phyloP scores from a whole-genome alignment of 2,797 vertebrate genomes.

The Muscicapa comitata region DNA sequence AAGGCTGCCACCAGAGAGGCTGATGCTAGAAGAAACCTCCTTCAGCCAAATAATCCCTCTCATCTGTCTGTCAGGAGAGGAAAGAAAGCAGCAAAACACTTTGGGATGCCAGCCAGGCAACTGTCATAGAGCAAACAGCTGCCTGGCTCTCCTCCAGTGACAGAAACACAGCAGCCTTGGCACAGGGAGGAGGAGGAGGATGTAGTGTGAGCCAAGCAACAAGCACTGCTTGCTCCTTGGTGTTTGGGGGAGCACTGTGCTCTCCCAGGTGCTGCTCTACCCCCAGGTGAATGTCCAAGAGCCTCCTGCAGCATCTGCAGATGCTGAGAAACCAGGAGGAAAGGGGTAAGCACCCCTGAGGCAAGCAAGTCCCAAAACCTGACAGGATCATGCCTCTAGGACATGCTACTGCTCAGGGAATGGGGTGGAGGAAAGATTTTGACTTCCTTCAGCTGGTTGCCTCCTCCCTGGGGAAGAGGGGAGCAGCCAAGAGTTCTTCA shows the following conservation, averaged over 20 bases:
- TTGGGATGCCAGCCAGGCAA: not conserved
- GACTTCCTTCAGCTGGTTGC: not conserved
- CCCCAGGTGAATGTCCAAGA: not conserved
- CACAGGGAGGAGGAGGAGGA: not conserved
- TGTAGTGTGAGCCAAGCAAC: accelerated
- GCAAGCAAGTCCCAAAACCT: not conserved
- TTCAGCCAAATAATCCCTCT: not conserved
- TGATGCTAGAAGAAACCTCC: not conserved
- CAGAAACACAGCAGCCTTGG: not conserved
- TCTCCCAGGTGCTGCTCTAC: not conserved
- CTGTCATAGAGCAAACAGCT: slow-evolving; percentile 1
- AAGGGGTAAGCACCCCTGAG: not conserved
- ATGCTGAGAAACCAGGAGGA: not conserved
- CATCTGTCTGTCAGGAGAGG: not conserved
- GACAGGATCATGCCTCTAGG: not conserved
- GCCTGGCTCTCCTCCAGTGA: not conserved
- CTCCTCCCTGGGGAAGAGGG: not conserved
- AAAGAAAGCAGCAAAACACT: not conserved
- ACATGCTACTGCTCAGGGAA: not conserved
- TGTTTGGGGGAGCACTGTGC: not conserved
- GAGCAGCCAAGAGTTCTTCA: not conserved
- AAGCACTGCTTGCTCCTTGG: not conserved
- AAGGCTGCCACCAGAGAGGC: not conserved
- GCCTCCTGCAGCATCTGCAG: not conserved
- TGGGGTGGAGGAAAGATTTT: not conserved